Evolutionary conservation across 2,797 vertebrate genomes (phyloP).

Genomic region (Capromys pilorides): DNA sequence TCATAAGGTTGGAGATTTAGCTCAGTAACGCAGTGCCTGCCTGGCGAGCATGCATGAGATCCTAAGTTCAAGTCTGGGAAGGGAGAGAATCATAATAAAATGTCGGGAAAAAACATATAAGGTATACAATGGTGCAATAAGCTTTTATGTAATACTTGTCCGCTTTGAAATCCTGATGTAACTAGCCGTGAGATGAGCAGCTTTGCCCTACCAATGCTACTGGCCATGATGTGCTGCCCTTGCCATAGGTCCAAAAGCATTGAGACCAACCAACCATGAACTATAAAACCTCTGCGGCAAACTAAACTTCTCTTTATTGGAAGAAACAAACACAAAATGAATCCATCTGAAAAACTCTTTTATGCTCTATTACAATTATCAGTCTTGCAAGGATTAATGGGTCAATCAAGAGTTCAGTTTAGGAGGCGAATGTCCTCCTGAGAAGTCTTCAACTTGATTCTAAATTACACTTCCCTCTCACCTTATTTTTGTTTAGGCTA

Average conservation of each 20-base stretch:
- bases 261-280: background rate
- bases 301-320: background rate
- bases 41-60: too few relatives aligned
- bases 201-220: background rate
- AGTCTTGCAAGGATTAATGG: slow-evolving; percentile 6
- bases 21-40: too few relatives aligned
- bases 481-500: slow-evolving; percentile 13
- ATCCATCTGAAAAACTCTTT: slow-evolving; percentile 22
- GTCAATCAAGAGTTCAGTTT: background rate
- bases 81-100: slow-evolving; percentile 3
- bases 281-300: background rate
- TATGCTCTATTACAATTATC: background rate
- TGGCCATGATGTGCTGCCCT: background rate
- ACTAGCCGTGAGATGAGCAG: background rate
- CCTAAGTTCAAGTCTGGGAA: too few relatives aligned
- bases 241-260: background rate
- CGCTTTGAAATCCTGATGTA: slow-evolving; percentile 21
- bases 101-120: background rate
- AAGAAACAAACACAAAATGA: background rate
- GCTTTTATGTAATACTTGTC: background rate
- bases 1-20: background rate
- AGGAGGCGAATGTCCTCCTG: background rate
- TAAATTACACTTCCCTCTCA: background rate
- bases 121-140: background rate
- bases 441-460: slow-evolving; percentile 5